phyloP scores from a whole-genome alignment of 2,888 invertebrate species.

The Syritta pipiens region DNA sequence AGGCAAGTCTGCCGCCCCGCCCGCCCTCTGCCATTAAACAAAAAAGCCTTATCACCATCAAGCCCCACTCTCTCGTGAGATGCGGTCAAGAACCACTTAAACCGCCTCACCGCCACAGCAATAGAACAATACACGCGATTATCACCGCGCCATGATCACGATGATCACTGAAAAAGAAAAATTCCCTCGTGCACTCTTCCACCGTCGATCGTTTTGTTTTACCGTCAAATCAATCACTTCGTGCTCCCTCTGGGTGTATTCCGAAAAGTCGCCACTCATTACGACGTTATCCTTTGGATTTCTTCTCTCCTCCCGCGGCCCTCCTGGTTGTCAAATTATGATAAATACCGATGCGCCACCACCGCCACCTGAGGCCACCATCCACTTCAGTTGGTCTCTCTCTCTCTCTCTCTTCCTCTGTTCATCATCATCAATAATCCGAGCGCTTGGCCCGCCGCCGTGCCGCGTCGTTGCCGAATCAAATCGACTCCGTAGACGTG shows the following conservation, averaged over 20 bases:
- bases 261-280: constrained; percentile 59
- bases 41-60: too few relatives aligned
- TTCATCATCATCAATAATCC: too few relatives aligned
- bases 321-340: constrained; percentile 64
- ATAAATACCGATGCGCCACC: constrained; percentile 63
- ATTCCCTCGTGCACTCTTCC: constrained; percentile 45
- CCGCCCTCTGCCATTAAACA: too few relatives aligned
- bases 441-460: too few relatives aligned
- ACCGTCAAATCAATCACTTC: constrained; percentile 61
- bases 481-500: too few relatives aligned
- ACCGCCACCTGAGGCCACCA: constrained; percentile 51
- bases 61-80: constrained; percentile 34
- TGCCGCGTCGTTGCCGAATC: too few relatives aligned
- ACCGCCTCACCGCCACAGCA: constrained; percentile 30
- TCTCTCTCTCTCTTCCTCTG: constrained; percentile 26
- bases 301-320: not conserved
- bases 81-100: constrained; percentile 66
- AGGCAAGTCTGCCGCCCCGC: too few relatives aligned
- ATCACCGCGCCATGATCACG: constrained; percentile 62
- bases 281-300: constrained; percentile 44
- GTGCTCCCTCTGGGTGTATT: constrained; percentile 21
- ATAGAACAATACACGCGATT: constrained; percentile 64
- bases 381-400: constrained; percentile 39
- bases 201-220: constrained; percentile 66
- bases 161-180: constrained; percentile 31